These are phyloP conservation scores for Yponomeuta evonymella DNA, from an alignment of 2,888 invertebrate genomes.

Conservation along the genomic window DNA sequence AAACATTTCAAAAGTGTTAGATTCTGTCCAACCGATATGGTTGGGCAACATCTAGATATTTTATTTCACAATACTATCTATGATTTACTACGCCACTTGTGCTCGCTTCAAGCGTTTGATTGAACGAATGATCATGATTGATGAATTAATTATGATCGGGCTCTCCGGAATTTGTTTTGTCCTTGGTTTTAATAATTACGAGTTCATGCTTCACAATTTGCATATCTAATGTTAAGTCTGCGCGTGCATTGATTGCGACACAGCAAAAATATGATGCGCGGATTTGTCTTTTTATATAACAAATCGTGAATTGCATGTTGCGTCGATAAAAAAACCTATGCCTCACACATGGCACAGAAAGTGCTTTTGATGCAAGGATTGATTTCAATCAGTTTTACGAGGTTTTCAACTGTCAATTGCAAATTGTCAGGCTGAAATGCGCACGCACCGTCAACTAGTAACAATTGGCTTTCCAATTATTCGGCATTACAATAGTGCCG, in stretches of 20 bases:
- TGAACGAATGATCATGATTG: background rate
- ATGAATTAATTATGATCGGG: background rate
- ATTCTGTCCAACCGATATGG: no score
- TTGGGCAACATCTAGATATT: no score
- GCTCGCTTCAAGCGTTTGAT: background rate
- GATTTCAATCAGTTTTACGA: background rate
- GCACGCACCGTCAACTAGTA: slow-evolving; percentile 6
- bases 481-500: slow-evolving; percentile 10
- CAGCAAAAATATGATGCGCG: background rate
- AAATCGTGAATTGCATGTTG: background rate
- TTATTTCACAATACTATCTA: no score
- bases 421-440: background rate
- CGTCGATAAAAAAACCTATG: background rate
- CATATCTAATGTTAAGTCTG: background rate
- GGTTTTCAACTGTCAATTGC: background rate
- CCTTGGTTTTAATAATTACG: background rate
- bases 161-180: background rate
- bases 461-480: slow-evolving; percentile 6
- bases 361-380: background rate
- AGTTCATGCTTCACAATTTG: background rate
- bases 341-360: background rate
- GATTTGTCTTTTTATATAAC: background rate
- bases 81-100: background rate
- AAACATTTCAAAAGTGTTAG: no score
- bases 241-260: background rate